phyloP scores from a whole-genome alignment of 1,140 invertebrate genomes.

The Chlorops oryzae region DNA sequence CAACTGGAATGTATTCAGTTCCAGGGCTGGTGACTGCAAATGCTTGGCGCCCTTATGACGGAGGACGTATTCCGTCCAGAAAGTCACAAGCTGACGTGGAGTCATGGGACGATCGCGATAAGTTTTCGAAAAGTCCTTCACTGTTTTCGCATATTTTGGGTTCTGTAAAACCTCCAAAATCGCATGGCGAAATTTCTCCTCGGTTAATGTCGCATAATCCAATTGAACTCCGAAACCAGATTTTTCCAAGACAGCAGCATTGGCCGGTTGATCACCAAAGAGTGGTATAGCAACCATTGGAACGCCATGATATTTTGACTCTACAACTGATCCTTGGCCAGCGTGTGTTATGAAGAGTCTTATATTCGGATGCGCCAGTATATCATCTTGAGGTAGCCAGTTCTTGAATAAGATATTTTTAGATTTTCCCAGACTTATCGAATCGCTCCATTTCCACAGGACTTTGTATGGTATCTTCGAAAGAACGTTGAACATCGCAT shows the following conservation, averaged over 20 bases:
- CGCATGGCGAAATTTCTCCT: constrained; percentile 15
- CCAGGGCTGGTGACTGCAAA: constrained; percentile 29
- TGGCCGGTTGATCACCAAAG: constrained; percentile 45
- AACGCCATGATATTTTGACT: constrained; percentile 48
- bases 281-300: constrained; percentile 49
- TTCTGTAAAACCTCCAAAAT: constrained; percentile 21
- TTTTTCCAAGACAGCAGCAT: constrained; percentile 46
- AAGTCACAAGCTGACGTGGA: constrained; percentile 14
- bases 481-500: constrained; percentile 16
- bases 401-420: constrained; percentile 51
- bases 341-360: constrained; percentile 52
- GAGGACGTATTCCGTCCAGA: constrained; percentile 27
- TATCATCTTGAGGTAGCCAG: constrained; percentile 54
- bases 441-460: constrained; percentile 49
- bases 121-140: constrained; percentile 14
- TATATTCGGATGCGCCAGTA: constrained; percentile 48
- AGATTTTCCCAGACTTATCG: constrained; percentile 21
- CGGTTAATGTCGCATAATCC: constrained; percentile 18
- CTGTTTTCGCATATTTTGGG: constrained; percentile 13
- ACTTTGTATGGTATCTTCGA: constrained; percentile 48
- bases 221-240: constrained; percentile 46
- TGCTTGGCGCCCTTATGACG: constrained; percentile 43
- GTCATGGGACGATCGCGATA: constrained; percentile 22
- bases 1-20: constrained; percentile 14
- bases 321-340: constrained; percentile 48